Evolutionary conservation across 2,888 invertebrate species (phyloP).

Genomic region (Oscheius sp.): DNA sequence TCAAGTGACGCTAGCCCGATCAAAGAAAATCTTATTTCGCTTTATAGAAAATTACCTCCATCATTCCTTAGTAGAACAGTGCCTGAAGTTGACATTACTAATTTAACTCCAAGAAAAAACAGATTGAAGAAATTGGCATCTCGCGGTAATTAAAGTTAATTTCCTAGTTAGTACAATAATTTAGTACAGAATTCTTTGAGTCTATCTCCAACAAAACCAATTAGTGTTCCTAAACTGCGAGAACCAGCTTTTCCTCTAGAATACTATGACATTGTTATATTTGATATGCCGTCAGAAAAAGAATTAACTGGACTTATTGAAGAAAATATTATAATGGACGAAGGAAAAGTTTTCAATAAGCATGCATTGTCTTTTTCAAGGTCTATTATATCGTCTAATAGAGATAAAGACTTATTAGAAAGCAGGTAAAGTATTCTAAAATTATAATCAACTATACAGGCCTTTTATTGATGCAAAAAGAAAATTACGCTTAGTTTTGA

Average conservation of each 20-base stretch:
- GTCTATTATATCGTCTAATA: too few relatives aligned
- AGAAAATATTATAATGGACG: slow-evolving; percentile 68
- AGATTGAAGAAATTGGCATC: slow-evolving; percentile 54
- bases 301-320: slow-evolving; percentile 68
- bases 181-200: slow-evolving; percentile 30
- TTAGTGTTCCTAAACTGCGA: neutral
- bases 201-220: neutral
- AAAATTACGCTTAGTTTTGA: slow-evolving; percentile 87
- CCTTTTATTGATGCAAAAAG: slow-evolving; percentile 71
- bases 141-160: slow-evolving; percentile 25
- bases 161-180: too few relatives aligned
- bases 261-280: slow-evolving; percentile 31
- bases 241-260: slow-evolving; percentile 24
- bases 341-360: slow-evolving; percentile 60
- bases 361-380: too few relatives aligned
- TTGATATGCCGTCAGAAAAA: neutral
- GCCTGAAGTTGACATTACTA: too few relatives aligned
- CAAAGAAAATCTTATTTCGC: neutral
- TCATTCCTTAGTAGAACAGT: too few relatives aligned
- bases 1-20: neutral
- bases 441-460: too few relatives aligned
- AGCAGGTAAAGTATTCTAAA: too few relatives aligned
- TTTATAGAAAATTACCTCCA: slow-evolving; percentile 30
- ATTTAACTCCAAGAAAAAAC: slow-evolving; percentile 27
- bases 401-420: too few relatives aligned